A percentile compares a stretch with the other conserved stretches of the same genome.
These are phyloP conservation scores for Helostoma temminkii DNA, from an alignment of 2,797 vertebrate species.

Conservation along the genomic window DNA sequence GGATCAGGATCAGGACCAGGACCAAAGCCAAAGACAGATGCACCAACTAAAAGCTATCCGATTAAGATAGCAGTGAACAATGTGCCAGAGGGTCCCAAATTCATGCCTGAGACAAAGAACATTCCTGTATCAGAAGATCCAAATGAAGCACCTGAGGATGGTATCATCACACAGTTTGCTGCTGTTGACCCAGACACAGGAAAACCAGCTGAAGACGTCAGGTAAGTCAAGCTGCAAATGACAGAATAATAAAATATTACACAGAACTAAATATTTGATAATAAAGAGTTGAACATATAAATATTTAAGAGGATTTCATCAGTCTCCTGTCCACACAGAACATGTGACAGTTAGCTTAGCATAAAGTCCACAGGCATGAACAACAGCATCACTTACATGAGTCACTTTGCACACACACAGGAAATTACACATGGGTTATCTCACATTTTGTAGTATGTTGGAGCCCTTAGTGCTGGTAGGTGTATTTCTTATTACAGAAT, in stretches of 20 bases:
- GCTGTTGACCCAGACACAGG: constrained; percentile 90
- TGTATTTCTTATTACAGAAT: too few species aligned
- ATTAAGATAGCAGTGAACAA: constrained; percentile 90
- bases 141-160: constrained; percentile 54
- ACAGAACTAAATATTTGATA: too few species aligned
- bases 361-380: neutral
- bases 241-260: neutral
- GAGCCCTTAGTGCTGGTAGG: too few species aligned
- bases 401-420: too few species aligned
- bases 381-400: too few species aligned
- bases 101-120: constrained; percentile 79
- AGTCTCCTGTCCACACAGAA: too few species aligned
- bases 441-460: too few species aligned
- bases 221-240: constrained; percentile 76
- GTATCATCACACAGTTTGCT: constrained; percentile 84
- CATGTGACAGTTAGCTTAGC: neutral
- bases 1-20: constrained; percentile 19
- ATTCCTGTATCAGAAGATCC: constrained; percentile 86
- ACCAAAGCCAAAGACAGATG: constrained; percentile 39
- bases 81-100: constrained; percentile 86
- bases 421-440: too few species aligned
- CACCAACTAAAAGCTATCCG: constrained; percentile 74
- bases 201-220: constrained; percentile 81
- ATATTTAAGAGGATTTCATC: too few species aligned
- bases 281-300: too few species aligned